Evolutionary conservation across 92 coral and sea anemone genomes (phyloP).

Genomic region (Epizoanthus fatuus): DNA sequence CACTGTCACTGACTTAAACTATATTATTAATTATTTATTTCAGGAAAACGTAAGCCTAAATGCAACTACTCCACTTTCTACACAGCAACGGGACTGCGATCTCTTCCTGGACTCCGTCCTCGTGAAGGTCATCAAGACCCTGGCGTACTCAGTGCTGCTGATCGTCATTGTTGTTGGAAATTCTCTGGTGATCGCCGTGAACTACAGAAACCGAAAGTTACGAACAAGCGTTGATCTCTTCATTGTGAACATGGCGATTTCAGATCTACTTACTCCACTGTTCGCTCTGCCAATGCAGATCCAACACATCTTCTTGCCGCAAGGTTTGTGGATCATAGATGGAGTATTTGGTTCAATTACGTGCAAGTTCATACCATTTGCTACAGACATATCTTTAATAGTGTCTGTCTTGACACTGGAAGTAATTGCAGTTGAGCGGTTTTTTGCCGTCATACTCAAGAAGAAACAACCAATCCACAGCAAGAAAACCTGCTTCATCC

Average conservation of each 20-base stretch:
- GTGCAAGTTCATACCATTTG: background rate
- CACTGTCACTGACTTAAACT: too few species aligned
- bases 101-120: too few species aligned
- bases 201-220: background rate
- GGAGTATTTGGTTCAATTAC: background rate
- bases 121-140: too few species aligned
- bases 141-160: background rate
- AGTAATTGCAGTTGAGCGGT: background rate
- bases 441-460: background rate
- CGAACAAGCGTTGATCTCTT: too few species aligned
- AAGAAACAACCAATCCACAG: background rate
- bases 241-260: too few species aligned
- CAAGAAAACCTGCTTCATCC: background rate
- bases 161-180: background rate
- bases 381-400: background rate
- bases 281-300: background rate
- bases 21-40: too few species aligned
- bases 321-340: background rate
- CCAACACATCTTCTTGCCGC: background rate
- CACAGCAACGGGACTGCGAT: too few species aligned
- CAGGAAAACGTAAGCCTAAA: too few species aligned
- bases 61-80: too few species aligned
- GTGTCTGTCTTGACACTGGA: background rate
- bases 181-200: background rate
- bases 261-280: too few species aligned